Evolutionary conservation across 2,888 invertebrate genomes (phyloP).

Genomic region (Tinea pellionella): DNA sequence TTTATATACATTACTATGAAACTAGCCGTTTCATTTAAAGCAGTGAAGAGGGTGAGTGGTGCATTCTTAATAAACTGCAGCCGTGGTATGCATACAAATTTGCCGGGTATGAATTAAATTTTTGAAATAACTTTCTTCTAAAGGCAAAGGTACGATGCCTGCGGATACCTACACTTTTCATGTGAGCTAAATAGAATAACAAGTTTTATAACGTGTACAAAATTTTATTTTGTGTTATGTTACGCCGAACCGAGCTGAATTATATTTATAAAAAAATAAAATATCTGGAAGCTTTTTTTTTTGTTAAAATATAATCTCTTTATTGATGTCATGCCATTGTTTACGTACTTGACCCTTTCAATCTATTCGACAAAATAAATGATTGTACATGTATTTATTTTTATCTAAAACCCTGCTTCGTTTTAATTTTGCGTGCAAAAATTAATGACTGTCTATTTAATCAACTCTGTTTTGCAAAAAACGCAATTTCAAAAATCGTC

Average conservation of each 20-base stretch:
- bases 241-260: no score
- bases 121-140: constrained; percentile 11
- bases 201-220: neutral
- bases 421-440: neutral
- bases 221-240: neutral
- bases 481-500: constrained; percentile 51
- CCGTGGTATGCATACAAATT: constrained; percentile 56
- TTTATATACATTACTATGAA: neutral
- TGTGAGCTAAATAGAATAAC: neutral
- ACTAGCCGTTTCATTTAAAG: constrained; percentile 23
- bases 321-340: no score
- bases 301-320: no score
- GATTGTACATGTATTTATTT: neutral
- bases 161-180: neutral
- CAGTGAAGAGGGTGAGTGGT: constrained; percentile 31
- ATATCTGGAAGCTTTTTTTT: no score
- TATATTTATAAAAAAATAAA: no score
- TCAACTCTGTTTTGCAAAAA: constrained; percentile 33
- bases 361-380: no score
- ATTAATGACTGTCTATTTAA: constrained; percentile 28
- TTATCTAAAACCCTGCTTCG: neutral
- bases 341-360: no score
- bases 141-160: constrained; percentile 11
- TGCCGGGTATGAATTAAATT: constrained; percentile 21
- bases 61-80: constrained; percentile 55